These are phyloP conservation scores for Oreochromis aureus DNA, from an alignment of 2,113 vertebrate genomes.

Conservation along the genomic window DNA sequence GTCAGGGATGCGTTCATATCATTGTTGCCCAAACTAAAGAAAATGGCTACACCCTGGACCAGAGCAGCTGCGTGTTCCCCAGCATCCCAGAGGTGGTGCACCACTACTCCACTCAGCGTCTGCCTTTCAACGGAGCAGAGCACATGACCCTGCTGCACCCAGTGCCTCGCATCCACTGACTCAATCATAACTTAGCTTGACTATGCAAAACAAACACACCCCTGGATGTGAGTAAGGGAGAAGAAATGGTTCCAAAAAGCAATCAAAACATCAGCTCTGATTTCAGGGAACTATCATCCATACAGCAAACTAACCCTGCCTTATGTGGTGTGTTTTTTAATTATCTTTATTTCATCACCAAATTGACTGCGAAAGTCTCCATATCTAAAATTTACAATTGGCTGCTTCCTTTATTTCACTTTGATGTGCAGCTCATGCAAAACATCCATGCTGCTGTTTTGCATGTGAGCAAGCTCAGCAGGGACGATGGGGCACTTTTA, in stretches of 20 bases:
- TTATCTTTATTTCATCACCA: background rate
- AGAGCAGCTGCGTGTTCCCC: conserved; percentile 81
- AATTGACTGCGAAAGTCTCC: background rate
- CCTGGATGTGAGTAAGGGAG: background rate
- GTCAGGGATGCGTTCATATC: conserved; percentile 89
- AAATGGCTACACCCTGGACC: conserved; percentile 82
- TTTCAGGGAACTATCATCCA: background rate
- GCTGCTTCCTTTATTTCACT: background rate
- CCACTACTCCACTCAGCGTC: conserved; percentile 78
- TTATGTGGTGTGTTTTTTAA: background rate
- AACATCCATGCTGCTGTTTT: conserved; percentile 40
- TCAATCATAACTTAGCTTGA: background rate
- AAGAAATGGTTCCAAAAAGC: background rate
- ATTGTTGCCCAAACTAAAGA: conserved; percentile 89
- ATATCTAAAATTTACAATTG: background rate
- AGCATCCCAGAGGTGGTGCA: conserved; percentile 85
- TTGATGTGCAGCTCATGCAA: conserved; percentile 40
- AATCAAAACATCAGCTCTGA: background rate
- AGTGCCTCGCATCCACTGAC: conserved; percentile 60
- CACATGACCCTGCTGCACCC: conserved; percentile 87
- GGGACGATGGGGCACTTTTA: conserved; percentile 4
- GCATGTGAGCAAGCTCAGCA: conserved; percentile 23
- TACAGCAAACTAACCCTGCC: background rate
- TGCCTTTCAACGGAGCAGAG: conserved; percentile 85
- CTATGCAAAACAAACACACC: conserved; percentile 17